phyloP scores from a whole-genome alignment of 2,797 vertebrate genomes.

The Zenarchopterus dispar region DNA sequence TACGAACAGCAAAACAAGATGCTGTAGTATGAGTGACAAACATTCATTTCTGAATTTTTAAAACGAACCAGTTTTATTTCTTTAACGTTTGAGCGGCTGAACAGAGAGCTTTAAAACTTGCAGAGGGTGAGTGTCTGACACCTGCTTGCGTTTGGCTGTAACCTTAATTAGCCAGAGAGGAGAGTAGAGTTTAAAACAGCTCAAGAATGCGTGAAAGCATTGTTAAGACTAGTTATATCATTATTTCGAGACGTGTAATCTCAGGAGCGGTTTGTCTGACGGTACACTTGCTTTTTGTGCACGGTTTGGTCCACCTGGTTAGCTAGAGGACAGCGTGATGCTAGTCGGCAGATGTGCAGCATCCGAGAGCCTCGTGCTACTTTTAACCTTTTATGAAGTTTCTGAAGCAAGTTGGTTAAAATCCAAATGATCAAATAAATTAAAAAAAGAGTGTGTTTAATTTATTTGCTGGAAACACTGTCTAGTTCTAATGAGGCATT shows the following conservation, averaged over 20 bases:
- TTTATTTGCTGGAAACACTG: too few species aligned
- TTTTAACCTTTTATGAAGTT: too few species aligned
- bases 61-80: neutral
- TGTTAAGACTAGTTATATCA: neutral
- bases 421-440: too few species aligned
- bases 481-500: too few species aligned
- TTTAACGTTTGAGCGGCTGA: neutral
- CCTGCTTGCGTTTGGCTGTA: conserved; percentile 9
- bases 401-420: too few species aligned
- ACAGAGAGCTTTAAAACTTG: neutral
- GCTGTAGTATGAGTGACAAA: accelerated
- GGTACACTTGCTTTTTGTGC: neutral
- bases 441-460: too few species aligned
- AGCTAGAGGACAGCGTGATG: conserved; percentile 24
- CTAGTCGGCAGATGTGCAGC: conserved; percentile 26
- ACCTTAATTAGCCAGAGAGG: neutral
- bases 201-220: neutral
- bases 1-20: neutral
- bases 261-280: neutral
- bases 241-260: conserved; percentile 10
- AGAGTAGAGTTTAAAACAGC: neutral
- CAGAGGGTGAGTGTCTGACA: conserved; percentile 49
- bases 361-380: too few species aligned
- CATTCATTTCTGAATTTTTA: neutral
- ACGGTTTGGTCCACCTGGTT: neutral